Conservation (phyloP, 2,113 vertebrate species). For the Beaufortia kweichowensis region DNA sequence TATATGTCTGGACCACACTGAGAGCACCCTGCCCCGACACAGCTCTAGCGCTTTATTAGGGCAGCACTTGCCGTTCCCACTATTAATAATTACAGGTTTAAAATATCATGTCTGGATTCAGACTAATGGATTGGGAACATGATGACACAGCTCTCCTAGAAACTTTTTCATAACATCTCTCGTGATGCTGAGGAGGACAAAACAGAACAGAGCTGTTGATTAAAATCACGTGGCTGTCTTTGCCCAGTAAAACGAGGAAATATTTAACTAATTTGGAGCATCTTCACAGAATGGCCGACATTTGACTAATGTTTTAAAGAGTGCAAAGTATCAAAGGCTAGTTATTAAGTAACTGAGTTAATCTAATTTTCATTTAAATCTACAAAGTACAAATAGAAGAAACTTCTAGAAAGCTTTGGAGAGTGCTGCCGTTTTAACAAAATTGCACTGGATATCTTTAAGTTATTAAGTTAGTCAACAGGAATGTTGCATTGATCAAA, state of each 20-base stretch:
- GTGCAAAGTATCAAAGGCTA: neutral
- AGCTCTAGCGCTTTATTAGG: conserved; percentile 2
- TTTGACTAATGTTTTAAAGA: conserved; percentile 2
- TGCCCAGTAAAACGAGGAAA: conserved; percentile 11
- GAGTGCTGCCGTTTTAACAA: neutral
- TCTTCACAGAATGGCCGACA: neutral
- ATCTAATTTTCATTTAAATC: conserved; percentile 28
- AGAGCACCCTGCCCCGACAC: neutral
- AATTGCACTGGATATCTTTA: neutral
- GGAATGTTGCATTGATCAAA: neutral
- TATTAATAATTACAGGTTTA: conserved; percentile 28
- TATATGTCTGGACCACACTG: conserved; percentile 19
- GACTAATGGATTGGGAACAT: neutral
- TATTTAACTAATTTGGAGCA: conserved; percentile 44
- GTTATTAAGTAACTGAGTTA: conserved; percentile 9
- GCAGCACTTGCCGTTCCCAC: conserved; percentile 9
- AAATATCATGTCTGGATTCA: neutral
- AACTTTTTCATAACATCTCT: conserved; percentile 11
- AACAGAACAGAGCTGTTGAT: conserved; percentile 16
- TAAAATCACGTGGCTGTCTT: conserved; percentile 4
- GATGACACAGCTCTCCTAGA: neutral
- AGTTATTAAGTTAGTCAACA: neutral
- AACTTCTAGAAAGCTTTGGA: neutral
- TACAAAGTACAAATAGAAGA: neutral
- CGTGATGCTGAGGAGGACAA: neutral